Conservation (phyloP, 2,888 invertebrate species). For the Eristalis arbustorum region DNA sequence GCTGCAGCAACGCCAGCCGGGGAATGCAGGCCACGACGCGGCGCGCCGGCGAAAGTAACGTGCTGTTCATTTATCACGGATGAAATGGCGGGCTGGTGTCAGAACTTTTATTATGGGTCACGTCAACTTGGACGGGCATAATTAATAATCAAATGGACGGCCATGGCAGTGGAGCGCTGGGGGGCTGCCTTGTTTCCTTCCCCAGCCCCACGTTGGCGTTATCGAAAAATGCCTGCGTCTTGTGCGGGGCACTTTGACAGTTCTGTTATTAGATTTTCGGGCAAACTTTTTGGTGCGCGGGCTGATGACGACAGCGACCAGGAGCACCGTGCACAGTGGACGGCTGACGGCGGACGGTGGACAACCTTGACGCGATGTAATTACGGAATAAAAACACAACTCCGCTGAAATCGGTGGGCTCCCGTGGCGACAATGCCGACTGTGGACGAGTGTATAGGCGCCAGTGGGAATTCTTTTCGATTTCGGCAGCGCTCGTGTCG, state of each 20-base stretch:
- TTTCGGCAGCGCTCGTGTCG: slow-evolving; percentile 21
- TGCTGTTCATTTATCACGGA: slow-evolving; percentile 57
- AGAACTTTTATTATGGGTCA: slow-evolving; percentile 66
- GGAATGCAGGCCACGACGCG: slow-evolving; percentile 24
- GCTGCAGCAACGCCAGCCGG: slow-evolving; percentile 23
- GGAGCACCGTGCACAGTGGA: no score
- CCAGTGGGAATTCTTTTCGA: slow-evolving; percentile 21
- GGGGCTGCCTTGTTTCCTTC: neutral
- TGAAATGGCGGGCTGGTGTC: slow-evolving; percentile 48
- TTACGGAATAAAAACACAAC: slow-evolving; percentile 35
- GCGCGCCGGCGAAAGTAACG: slow-evolving; percentile 9
- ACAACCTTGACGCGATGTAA: slow-evolving; percentile 46
- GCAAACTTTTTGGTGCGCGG: neutral
- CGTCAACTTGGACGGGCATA: slow-evolving; percentile 58
- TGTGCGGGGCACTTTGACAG: slow-evolving; percentile 52
- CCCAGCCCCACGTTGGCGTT: neutral
- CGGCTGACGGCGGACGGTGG: neutral
- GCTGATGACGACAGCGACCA: neutral
- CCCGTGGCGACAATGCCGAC: neutral
- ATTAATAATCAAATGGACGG: slow-evolving; percentile 60
- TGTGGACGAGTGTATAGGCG: neutral
- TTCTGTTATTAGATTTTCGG: slow-evolving; percentile 57
- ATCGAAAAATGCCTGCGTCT: slow-evolving; percentile 5
- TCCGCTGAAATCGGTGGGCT: neutral
- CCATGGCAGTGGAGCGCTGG: neutral